Conservation (phyloP, 2,888 invertebrate species). For the Dilophus febrilis region DNA sequence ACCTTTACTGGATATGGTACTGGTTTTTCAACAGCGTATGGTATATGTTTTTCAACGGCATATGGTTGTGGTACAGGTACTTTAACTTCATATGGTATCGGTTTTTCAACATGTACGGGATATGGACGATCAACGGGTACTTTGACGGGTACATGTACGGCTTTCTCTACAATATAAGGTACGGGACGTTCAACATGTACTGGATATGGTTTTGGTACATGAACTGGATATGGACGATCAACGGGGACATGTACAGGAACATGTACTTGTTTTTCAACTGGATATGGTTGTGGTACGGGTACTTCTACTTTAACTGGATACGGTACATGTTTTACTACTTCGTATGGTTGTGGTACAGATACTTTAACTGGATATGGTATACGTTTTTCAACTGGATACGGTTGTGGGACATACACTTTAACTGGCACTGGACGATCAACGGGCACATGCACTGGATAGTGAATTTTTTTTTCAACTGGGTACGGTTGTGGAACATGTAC, state of each 20-base stretch:
- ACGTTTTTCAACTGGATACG: conserved; percentile 49
- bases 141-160: conserved; percentile 37
- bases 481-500: conserved; percentile 41
- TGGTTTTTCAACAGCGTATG: conserved; percentile 35
- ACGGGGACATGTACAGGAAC: conserved; percentile 38
- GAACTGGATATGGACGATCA: conserved; percentile 45
- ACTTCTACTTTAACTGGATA: conserved; percentile 38
- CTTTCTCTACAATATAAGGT: conserved; percentile 54
- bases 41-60: conserved; percentile 34
- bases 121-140: conserved; percentile 37
- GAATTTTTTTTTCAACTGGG: conserved; percentile 35
- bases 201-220: conserved; percentile 39
- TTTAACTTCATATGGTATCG: conserved; percentile 38
- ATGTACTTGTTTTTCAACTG: conserved; percentile 42
- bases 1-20: conserved; percentile 35
- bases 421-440: conserved; percentile 29
- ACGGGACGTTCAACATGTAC: conserved; percentile 45
- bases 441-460: conserved; percentile 39
- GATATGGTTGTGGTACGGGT: conserved; percentile 49
- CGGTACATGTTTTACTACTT: conserved; percentile 42
- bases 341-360: conserved; percentile 36
- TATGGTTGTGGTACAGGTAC: conserved; percentile 49
- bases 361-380: conserved; percentile 34
- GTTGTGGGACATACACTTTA: conserved; percentile 42
- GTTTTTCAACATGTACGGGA: conserved; percentile 36